Base-by-base conservation (phyloP, 2,888 invertebrate genomes). In the Cheilosia vernalis region DNA sequence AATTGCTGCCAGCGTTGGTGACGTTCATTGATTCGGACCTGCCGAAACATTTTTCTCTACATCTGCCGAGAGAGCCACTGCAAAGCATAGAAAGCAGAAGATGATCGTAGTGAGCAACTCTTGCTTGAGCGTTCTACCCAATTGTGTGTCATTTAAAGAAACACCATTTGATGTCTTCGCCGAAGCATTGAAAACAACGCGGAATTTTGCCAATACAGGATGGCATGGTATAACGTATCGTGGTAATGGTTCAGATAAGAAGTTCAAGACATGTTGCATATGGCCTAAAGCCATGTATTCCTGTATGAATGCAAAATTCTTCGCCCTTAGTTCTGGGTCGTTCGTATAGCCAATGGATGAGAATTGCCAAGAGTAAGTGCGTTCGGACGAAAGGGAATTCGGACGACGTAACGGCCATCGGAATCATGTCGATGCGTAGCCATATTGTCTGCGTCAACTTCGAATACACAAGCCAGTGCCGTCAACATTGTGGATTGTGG, bases 21-120 rank as follows among this genome's bases (percentile, higher is more conserved):
- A 6, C 80, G 61, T n/a, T 77, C 47, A 10, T 80, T 51, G 49
- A 88, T 19, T 4, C 63, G 64, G 2, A 88, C 73, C 33, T 87
- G 83, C 6, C 87, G 78, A 67, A 87, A 88, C 88, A 88, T 88
- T 9, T n/a, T 88, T 78, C 21, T 86, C 85, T 4, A 88, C 74
- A 19, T 88, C 88, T 21, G 83, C 76, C 1, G 88, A 88, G 47
- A 88, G 83, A 5, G 87, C 87, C 44, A 87, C 69, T 21, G 49
- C 44, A 27, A 27, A 27, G 5, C 27, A 6, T 5, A 5, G 27
- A 61, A 87, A 83, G 4, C 87, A 78, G 15, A 80, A 15, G 19
- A 88, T 86, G 7, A 88, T 84, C n/a, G 85, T 53, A 7, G 24
- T 17, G 4, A 66, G 53, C 24, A 40, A 53, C 40, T 66, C 53